Conservation (phyloP, 2,113 vertebrate genomes). For the Odocoileus hemionus region DNA sequence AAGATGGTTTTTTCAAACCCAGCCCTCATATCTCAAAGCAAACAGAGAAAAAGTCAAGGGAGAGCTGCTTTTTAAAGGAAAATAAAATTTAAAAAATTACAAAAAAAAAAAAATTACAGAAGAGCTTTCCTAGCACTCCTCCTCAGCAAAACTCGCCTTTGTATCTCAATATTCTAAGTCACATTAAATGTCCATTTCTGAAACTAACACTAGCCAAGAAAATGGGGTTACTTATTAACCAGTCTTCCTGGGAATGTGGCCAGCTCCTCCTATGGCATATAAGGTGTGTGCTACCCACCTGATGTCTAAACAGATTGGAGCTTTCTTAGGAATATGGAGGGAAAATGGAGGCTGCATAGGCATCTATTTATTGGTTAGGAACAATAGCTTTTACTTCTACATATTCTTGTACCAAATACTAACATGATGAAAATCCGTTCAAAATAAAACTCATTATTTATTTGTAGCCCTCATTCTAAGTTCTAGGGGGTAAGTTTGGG, state of each 20-base stretch:
- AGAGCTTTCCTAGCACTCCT: not conserved
- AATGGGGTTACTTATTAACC: not conserved
- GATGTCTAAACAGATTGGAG: not conserved
- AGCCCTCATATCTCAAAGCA: not conserved
- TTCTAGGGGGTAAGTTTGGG: not conserved
- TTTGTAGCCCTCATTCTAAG: not conserved
- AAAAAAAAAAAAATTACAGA: not conserved
- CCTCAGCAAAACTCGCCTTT: not conserved
- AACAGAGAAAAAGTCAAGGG: not conserved
- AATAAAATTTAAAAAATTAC: not conserved
- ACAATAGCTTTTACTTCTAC: not conserved
- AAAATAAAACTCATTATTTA: slow-evolving; percentile 22
- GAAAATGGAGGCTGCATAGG: not conserved
- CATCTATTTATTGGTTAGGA: not conserved
- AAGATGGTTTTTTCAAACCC: not conserved
- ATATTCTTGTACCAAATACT: not conserved
- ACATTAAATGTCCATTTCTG: not conserved
- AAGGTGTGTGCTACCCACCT: not conserved
- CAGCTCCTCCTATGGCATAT: not conserved
- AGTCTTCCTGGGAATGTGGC: not conserved
- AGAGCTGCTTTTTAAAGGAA: not conserved
- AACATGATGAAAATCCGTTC: not conserved
- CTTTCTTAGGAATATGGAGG: not conserved
- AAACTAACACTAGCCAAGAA: not conserved
- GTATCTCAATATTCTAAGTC: not conserved